These are phyloP conservation scores for Popillia japonica DNA, from an alignment of 1,140 invertebrate genomes.

Conservation along the genomic window DNA sequence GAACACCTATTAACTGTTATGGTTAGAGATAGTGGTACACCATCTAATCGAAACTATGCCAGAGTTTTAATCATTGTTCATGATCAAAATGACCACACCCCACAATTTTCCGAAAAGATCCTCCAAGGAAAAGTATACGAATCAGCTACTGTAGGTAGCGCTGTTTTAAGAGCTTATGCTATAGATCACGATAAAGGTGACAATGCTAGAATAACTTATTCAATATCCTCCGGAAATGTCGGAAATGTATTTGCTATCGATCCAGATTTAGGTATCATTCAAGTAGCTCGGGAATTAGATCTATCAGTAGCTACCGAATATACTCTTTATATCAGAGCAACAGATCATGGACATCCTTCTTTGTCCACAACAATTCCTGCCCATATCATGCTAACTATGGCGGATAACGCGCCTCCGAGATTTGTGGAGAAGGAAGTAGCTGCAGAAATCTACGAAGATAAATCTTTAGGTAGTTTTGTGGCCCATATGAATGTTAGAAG, in stretches of 20 bases:
- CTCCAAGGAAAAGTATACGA: slow-evolving; percentile 80
- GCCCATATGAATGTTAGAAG: slow-evolving; percentile 79
- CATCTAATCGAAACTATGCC: slow-evolving; percentile 84
- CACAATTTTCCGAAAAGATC: slow-evolving; percentile 79
- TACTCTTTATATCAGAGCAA: slow-evolving; percentile 82
- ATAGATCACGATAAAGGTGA: slow-evolving; percentile 83
- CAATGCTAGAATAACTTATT: slow-evolving; percentile 82
- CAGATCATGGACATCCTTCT: slow-evolving; percentile 80
- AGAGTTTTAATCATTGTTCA: slow-evolving; percentile 81
- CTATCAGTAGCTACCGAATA: slow-evolving; percentile 77
- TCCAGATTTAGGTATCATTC: slow-evolving; percentile 77
- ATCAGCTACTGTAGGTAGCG: slow-evolving; percentile 76
- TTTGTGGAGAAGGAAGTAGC: slow-evolving; percentile 67
- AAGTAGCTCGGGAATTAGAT: slow-evolving; percentile 74
- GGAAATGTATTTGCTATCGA: slow-evolving; percentile 86
- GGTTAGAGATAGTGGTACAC: slow-evolving; percentile 89
- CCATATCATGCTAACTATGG: slow-evolving; percentile 86
- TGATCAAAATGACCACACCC: slow-evolving; percentile 91
- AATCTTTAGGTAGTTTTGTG: slow-evolving; percentile 78
- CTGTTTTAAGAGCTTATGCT: slow-evolving; percentile 76
- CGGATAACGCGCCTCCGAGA: slow-evolving; percentile 87
- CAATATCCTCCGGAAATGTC: slow-evolving; percentile 84
- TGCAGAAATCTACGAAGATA: slow-evolving; percentile 87
- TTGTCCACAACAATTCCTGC: slow-evolving; percentile 81
- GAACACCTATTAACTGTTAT: slow-evolving; percentile 89